A percentile compares a stretch with the other conserved stretches of the same genome.
These are phyloP conservation scores for Numenius arquata DNA, from an alignment of 2,113 vertebrate species.

Conservation along the genomic window DNA sequence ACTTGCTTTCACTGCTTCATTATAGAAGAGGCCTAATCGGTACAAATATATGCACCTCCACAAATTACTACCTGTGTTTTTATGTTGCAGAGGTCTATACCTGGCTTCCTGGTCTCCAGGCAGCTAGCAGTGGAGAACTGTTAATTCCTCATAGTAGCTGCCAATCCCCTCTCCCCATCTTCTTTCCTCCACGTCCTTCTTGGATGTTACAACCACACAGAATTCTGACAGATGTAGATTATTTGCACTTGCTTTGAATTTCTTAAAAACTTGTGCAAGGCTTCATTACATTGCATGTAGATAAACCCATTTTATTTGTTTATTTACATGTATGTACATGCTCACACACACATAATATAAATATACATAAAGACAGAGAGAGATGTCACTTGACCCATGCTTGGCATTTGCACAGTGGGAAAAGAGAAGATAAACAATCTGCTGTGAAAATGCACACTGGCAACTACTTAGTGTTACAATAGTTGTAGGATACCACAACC, in stretches of 20 bases:
- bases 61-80: neutral
- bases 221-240: neutral
- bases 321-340: neutral
- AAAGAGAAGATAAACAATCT: neutral
- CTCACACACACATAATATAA: neutral
- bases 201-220: neutral
- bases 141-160: neutral
- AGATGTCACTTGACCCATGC: neutral
- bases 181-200: neutral
- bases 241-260: neutral
- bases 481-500: neutral
- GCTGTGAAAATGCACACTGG: neutral
- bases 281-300: neutral
- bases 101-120: neutral
- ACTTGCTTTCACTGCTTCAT: neutral
- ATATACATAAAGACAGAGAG: neutral
- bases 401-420: neutral
- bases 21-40: neutral
- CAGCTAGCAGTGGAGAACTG: neutral
- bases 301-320: neutral
- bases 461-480: neutral
- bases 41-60: neutral
- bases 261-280: neutral
- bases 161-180: neutral
- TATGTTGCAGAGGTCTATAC: neutral